Conservation (phyloP, 2,113 vertebrate species). For the Plecotus auritus region DNA sequence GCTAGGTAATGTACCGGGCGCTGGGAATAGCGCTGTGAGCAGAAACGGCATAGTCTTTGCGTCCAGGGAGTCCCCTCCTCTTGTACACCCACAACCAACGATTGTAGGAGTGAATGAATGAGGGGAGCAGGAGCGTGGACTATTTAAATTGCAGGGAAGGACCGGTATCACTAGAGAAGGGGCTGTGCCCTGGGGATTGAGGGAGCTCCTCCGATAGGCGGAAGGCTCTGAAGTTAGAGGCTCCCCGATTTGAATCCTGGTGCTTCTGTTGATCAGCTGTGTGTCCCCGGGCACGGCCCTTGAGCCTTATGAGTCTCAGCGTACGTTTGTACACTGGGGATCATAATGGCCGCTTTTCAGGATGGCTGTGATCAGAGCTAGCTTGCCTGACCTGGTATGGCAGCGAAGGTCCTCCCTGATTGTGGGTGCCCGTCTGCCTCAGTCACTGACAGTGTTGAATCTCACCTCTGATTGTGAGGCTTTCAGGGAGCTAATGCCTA, state of each 20-base stretch:
- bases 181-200: accelerated
- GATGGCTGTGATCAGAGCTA: neutral
- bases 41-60: neutral
- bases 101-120: neutral
- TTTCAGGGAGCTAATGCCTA: neutral
- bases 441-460: neutral
- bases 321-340: no score
- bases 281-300: neutral
- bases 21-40: neutral
- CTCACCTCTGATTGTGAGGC: neutral
- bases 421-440: neutral
- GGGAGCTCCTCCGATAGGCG: neutral
- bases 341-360: accelerated
- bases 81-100: neutral
- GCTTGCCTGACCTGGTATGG: accelerated
- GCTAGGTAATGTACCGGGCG: neutral
- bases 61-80: neutral
- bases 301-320: neutral
- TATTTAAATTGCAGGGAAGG: neutral
- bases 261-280: neutral
- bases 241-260: neutral
- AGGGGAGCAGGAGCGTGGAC: neutral
- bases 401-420: neutral
- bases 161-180: neutral
- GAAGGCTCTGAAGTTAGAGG: neutral